Evolutionary conservation across 2,888 invertebrate species (phyloP).

Genomic region (Trissoscelio sp.): DNA sequence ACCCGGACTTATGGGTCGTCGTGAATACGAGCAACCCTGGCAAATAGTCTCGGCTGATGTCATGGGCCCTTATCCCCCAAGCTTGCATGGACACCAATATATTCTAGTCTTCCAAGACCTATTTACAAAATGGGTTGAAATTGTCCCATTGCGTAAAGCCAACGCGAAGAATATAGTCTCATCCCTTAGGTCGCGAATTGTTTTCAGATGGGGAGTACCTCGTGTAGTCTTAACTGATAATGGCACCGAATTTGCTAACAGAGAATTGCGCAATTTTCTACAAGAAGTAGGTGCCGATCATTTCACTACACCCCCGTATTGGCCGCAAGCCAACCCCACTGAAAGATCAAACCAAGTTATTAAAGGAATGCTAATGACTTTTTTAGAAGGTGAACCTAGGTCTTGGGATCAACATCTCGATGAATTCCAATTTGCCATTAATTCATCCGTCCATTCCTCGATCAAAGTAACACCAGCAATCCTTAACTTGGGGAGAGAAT

Average conservation of each 20-base stretch:
- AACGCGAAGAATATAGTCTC: constrained; percentile 27
- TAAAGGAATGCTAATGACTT: constrained; percentile 32
- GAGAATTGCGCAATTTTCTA: constrained; percentile 12
- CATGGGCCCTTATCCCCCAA: constrained; percentile 14
- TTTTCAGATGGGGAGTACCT: constrained; percentile 13
- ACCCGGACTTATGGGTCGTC: constrained; percentile 5
- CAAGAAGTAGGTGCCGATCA: constrained; percentile 21
- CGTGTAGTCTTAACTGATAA: constrained; percentile 18
- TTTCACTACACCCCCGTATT: constrained; percentile 23
- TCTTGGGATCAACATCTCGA: constrained; percentile 1
- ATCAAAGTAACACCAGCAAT: constrained; percentile 23
- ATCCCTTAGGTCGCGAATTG: neutral
- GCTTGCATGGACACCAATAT: neutral
- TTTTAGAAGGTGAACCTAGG: neutral
- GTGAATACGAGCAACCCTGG: constrained; percentile 32
- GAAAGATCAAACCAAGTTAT: constrained; percentile 32
- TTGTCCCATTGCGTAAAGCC: constrained; percentile 18
- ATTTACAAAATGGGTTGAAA: constrained; percentile 27
- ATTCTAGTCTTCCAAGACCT: constrained; percentile 24
- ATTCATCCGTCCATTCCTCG: constrained; percentile 15
- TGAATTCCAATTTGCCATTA: constrained; percentile 30
- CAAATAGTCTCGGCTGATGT: constrained; percentile 31
- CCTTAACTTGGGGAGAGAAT: constrained; percentile 24
- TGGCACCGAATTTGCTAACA: constrained; percentile 38
- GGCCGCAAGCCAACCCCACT: constrained; percentile 27